phyloP scores from a whole-genome alignment of 2,888 invertebrate genomes.

The Ophioninae sp. region DNA sequence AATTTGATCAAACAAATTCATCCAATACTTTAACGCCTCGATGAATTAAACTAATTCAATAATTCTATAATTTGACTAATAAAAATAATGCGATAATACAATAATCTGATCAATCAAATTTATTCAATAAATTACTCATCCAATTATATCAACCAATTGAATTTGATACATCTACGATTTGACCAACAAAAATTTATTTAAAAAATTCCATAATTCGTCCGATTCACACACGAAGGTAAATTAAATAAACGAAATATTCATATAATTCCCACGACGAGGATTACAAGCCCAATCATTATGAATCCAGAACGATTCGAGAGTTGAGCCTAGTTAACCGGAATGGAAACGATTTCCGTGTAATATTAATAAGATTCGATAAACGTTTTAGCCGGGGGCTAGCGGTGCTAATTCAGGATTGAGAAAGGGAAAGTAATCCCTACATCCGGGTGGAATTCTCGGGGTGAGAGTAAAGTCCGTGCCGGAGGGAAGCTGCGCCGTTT shows the following conservation, averaged over 20 bases:
- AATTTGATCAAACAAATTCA: too few species aligned
- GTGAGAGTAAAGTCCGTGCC: conserved; percentile 2
- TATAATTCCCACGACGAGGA: not conserved
- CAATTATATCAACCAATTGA: too few species aligned
- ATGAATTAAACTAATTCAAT: too few species aligned
- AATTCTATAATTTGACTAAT: too few species aligned
- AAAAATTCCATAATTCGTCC: not conserved
- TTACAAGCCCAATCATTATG: not conserved
- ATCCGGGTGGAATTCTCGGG: conserved; percentile 17
- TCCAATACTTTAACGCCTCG: too few species aligned
- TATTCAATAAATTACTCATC: not conserved
- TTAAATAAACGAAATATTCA: not conserved
- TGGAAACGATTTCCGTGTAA: not conserved
- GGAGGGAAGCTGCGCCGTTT: conserved; percentile 61
- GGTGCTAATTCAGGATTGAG: conserved; percentile 29
- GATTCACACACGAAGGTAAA: not conserved
- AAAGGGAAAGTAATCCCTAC: conserved; percentile 27
- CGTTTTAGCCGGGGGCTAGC: not conserved
- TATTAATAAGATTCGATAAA: conserved; percentile 12
- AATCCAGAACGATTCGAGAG: not conserved
- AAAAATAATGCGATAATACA: not conserved
- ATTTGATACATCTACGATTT: too few species aligned
- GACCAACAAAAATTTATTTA: too few species aligned
- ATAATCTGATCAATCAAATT: not conserved
- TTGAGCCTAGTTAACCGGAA: not conserved